phyloP scores from a whole-genome alignment of 2,888 invertebrate genomes.

The Hirtodrosophila alboralis region DNA sequence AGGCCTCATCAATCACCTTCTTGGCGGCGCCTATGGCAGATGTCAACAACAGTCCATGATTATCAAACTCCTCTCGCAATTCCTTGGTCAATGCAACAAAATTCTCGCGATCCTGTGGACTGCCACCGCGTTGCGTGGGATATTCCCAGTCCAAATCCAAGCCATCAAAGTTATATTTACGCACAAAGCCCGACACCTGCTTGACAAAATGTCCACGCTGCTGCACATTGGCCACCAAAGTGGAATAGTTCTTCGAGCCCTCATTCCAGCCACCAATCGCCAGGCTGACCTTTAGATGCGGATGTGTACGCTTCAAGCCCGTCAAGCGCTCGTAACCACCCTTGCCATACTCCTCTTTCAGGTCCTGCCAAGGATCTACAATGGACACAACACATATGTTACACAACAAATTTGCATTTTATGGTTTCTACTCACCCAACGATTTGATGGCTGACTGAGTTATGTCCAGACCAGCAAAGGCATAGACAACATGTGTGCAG shows the following conservation, averaged over 20 bases:
- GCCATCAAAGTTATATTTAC: slow-evolving; percentile 83
- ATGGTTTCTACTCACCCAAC: slow-evolving; percentile 87
- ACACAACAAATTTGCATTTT: slow-evolving; percentile 34
- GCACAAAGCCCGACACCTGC: slow-evolving; percentile 88
- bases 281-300: slow-evolving; percentile 89
- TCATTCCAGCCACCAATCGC: slow-evolving; percentile 97
- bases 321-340: slow-evolving; percentile 89
- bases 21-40: slow-evolving; percentile 93
- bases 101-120: slow-evolving; percentile 89
- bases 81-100: slow-evolving; percentile 92
- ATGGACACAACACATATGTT: slow-evolving; percentile 20
- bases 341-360: slow-evolving; percentile 90
- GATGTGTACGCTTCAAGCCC: slow-evolving; percentile 87
- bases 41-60: slow-evolving; percentile 89
- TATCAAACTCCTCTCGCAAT: slow-evolving; percentile 88
- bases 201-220: slow-evolving; percentile 88
- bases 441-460: slow-evolving; percentile 88
- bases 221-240: slow-evolving; percentile 87
- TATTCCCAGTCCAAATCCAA: slow-evolving; percentile 91
- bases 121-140: slow-evolving; percentile 91
- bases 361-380: slow-evolving; percentile 90
- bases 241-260: slow-evolving; percentile 87
- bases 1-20: slow-evolving; percentile 90
- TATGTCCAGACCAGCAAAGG: slow-evolving; percentile 91
- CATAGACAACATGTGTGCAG: slow-evolving; percentile 92